Conservation (phyloP, 2,888 invertebrate species). For the Tridacna gigas region DNA sequence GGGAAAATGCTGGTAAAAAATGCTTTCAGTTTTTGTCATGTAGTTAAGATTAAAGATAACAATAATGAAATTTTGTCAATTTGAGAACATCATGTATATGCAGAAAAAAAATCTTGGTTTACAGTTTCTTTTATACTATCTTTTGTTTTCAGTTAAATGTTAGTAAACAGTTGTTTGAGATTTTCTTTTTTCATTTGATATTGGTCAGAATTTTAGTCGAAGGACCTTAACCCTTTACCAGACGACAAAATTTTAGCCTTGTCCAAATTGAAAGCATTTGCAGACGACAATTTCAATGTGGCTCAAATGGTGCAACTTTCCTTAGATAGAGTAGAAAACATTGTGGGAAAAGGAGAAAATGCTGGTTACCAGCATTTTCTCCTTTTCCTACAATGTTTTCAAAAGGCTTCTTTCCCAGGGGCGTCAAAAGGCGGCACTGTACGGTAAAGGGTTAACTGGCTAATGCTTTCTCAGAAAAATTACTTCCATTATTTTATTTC, state of each 20-base stretch:
- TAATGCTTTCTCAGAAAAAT: no score
- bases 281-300: no score
- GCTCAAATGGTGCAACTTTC: background rate
- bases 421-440: background rate
- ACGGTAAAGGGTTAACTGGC: background rate
- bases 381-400: background rate
- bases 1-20: background rate
- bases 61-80: background rate
- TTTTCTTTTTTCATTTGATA: no score
- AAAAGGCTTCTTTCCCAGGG: background rate
- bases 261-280: no score
- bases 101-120: no score
- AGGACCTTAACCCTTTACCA: no score
- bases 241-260: no score
- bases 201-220: no score
- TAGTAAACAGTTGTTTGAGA: no score
- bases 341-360: background rate
- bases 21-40: background rate
- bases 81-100: background rate
- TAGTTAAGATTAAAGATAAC: background rate
- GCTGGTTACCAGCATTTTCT: constrained; percentile 1
- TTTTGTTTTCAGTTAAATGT: no score
- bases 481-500: no score
- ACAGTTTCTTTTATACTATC: no score
- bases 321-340: background rate